phyloP scores from a whole-genome alignment of 2,113 vertebrate genomes.

The Lasiurus borealis region DNA sequence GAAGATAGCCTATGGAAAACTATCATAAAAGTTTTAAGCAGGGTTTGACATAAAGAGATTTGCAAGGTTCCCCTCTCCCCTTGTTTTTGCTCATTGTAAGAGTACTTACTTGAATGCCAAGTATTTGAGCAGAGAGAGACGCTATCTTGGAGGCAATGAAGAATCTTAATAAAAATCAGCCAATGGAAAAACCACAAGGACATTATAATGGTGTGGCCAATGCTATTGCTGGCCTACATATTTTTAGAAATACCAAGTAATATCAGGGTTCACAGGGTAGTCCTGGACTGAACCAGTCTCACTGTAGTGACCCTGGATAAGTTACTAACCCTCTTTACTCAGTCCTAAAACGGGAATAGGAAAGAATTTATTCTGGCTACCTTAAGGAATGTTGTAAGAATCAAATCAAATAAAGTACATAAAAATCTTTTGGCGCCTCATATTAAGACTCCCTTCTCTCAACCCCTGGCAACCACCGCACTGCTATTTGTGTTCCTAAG shows the following conservation, averaged over 20 bases:
- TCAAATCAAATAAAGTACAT: constrained; percentile 47
- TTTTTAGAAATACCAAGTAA: background rate
- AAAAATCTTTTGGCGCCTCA: background rate
- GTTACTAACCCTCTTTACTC: background rate
- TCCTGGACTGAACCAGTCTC: background rate
- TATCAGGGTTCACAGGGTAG: background rate
- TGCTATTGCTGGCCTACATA: background rate
- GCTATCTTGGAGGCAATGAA: background rate
- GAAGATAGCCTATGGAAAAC: background rate
- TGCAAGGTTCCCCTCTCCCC: background rate
- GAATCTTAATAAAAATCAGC: background rate
- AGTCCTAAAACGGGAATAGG: background rate
- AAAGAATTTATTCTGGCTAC: background rate
- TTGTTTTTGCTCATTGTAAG: background rate
- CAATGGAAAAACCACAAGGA: background rate
- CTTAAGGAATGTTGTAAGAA: constrained; percentile 6
- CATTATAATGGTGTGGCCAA: background rate
- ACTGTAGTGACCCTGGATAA: background rate
- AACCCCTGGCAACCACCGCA: too few species aligned
- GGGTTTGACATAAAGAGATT: background rate
- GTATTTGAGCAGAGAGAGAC: background rate
- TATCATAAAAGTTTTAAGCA: background rate
- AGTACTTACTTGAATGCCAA: background rate
- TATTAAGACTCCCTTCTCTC: too few species aligned
- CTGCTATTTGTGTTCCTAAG: too few species aligned